These are phyloP conservation scores for Thamnaconus septentrionalis DNA, from an alignment of 2,113 vertebrate species.

Conservation along the genomic window DNA sequence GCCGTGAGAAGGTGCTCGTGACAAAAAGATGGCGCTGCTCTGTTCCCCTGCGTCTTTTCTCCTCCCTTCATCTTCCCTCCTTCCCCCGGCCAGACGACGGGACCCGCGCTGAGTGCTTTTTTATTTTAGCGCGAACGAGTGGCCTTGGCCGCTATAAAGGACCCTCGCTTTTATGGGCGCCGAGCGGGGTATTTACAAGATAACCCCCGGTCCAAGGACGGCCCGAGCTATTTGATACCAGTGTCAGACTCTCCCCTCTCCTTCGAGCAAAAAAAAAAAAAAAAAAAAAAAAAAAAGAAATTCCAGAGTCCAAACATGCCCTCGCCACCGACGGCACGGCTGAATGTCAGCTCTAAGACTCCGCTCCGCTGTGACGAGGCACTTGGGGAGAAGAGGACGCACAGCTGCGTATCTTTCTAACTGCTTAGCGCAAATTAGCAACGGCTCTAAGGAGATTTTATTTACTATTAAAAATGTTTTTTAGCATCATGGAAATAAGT, in stretches of 20 bases:
- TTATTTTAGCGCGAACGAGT: constrained; percentile 69
- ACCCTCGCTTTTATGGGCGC: constrained; percentile 71
- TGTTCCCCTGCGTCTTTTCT: constrained; percentile 30
- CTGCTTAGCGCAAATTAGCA: not conserved
- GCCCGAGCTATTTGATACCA: constrained; percentile 67
- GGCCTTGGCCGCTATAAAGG: constrained; percentile 70
- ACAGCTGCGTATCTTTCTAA: constrained; percentile 12
- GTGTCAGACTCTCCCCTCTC: constrained; percentile 56
- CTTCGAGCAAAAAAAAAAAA: constrained; percentile 47
- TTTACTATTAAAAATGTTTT: too few species aligned
- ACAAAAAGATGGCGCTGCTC: constrained; percentile 28
- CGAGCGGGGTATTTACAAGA: constrained; percentile 73
- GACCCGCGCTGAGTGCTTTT: constrained; percentile 67
- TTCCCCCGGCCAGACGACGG: constrained; percentile 43
- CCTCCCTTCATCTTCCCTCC: constrained; percentile 34
- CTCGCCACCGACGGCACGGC: constrained; percentile 40
- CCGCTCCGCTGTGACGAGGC: constrained; percentile 12
- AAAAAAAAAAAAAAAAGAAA: too few species aligned
- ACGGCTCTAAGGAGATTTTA: not conserved
- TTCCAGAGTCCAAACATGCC: constrained; percentile 56
- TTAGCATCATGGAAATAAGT: not conserved
- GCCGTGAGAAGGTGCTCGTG: constrained; percentile 29
- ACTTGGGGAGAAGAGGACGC: constrained; percentile 16
- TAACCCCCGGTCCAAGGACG: constrained; percentile 68
- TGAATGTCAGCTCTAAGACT: constrained; percentile 56